Evolutionary conservation across 2,888 invertebrate species (phyloP), one percentile per base, ranked within the genome.

Genomic region (Automeris io): DNA sequence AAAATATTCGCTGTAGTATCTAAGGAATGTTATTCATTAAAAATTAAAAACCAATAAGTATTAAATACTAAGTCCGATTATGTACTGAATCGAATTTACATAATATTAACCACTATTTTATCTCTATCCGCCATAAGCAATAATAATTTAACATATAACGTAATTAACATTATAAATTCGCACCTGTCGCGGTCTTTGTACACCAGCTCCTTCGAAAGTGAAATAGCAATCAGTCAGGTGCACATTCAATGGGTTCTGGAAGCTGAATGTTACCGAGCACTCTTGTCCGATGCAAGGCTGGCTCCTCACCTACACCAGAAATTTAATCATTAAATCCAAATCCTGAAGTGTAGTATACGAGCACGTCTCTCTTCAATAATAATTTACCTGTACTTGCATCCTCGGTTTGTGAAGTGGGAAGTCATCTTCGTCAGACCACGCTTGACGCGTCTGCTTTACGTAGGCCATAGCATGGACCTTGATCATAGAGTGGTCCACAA

Each of bases 361-460:
- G n/a, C n/a, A 16, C 4, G 16, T 29, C 4, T 9, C 6, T 29
- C 13, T 16, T 16, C 13, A 8, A 6, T 29, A 29, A 7, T 18
- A n/a, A n/a, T 31, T 37, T 66, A 91, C 91, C 87, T 90, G 88
- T 12, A 93, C 86, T 61, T 88, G 85, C 60, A 92, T 86, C 54
- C 88, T 88, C 8, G 93, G 93, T 63, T 92, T 92, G 37, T 89
- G 87, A 33, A 93, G 80, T 12, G 90, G 88, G 74, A 92, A 92
- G 59, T 93, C 92, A 49, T 92, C 92, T 59, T 92, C 92, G 52
- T 91, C 91, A 34, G 91, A 90, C 90, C 92, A 93, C 1, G 91
- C 89, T 66, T 93, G 93, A 31, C 89, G 89, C 0, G 93, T 93
- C 64, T 93, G 92, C 52, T 89, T 87, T 1, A 93, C 92, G 46